These are phyloP conservation scores for Hormaphis cornu DNA, from an alignment of 1,140 invertebrate species.

Conservation along the genomic window DNA sequence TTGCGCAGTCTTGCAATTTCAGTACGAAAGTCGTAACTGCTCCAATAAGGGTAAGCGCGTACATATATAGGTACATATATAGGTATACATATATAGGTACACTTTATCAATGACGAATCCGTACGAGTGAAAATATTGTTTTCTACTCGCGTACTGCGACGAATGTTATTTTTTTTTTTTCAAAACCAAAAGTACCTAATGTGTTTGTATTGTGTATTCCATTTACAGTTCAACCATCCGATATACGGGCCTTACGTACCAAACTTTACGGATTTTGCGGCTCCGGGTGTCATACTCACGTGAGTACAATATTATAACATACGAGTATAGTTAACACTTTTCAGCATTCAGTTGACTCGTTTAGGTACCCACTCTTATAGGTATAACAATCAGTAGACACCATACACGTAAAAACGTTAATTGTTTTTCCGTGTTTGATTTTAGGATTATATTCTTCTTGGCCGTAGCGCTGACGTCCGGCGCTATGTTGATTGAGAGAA, in stretches of 20 bases:
- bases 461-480: slow-evolving; percentile 85
- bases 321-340: too few relatives aligned
- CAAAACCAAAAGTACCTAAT: too few relatives aligned
- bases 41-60: slow-evolving; percentile 35
- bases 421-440: slow-evolving; percentile 36
- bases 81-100: too few relatives aligned
- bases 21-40: slow-evolving; percentile 31
- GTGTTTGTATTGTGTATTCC: slow-evolving; percentile 33
- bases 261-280: slow-evolving; percentile 90
- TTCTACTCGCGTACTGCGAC: too few relatives aligned
- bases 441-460: slow-evolving; percentile 90
- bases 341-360: too few relatives aligned
- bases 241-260: slow-evolving; percentile 79
- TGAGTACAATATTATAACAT: slow-evolving; percentile 46
- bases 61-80: too few relatives aligned
- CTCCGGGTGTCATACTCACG: slow-evolving; percentile 88
- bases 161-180: too few relatives aligned
- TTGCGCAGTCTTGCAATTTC: slow-evolving; percentile 36
- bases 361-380: too few relatives aligned
- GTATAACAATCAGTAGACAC: too few relatives aligned
- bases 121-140: too few relatives aligned
- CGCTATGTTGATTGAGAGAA: slow-evolving; percentile 81
- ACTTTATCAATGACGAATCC: too few relatives aligned
- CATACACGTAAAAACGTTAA: too few relatives aligned
- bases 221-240: slow-evolving; percentile 57